phyloP scores from a whole-genome alignment of 2,888 invertebrate genomes.

The Dysmachus trigonus region DNA sequence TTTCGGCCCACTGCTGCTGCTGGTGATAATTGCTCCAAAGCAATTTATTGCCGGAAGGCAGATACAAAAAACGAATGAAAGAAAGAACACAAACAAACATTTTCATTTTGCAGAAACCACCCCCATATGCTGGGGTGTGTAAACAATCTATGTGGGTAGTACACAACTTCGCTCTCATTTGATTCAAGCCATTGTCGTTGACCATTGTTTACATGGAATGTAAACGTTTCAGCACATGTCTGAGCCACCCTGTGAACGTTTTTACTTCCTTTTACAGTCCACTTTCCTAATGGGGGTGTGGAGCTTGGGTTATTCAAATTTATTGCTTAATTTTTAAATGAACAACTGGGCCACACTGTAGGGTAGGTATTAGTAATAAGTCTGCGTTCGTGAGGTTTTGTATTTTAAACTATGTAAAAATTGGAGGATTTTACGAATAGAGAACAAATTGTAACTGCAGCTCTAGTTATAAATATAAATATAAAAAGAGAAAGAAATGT shows the following conservation, averaged over 20 bases:
- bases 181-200: not conserved
- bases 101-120: not conserved
- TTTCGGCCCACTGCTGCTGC: not conserved
- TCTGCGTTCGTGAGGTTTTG: not conserved
- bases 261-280: not conserved
- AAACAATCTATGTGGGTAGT: not conserved
- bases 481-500: not conserved
- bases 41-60: not conserved
- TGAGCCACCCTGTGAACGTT: not conserved
- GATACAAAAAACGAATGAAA: not conserved
- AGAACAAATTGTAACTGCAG: not conserved
- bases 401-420: not conserved
- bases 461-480: not conserved
- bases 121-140: not conserved
- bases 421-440: not conserved
- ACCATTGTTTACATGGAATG: not conserved
- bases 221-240: not conserved
- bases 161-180: not conserved
- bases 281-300: not conserved
- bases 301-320: not conserved
- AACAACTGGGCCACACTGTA: not conserved
- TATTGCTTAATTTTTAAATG: not conserved
- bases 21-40: slow-evolving; percentile 7
- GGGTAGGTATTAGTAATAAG: not conserved
- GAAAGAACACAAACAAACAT: not conserved